These are phyloP conservation scores for Aurelia aurita complex sp. Pacific DNA, from an alignment of 30 jellyfish, hydroid and myxozoan genomes.

Conservation along the genomic window DNA sequence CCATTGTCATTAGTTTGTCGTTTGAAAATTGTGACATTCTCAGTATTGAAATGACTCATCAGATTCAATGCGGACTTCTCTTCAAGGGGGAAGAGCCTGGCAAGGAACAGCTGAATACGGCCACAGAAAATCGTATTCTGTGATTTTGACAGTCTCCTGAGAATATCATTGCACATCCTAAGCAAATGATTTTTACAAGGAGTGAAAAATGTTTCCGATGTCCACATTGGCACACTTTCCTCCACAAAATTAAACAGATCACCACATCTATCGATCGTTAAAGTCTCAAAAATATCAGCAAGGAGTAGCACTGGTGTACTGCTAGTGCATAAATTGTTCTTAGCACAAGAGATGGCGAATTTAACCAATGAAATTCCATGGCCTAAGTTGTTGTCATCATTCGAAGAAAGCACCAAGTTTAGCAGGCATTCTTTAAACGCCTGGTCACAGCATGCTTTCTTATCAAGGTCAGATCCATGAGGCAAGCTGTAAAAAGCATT, in stretches of 20 bases:
- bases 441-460: conserved; percentile 81
- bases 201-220: conserved; percentile 71
- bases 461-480: conserved; percentile 81
- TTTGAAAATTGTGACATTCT: conserved; percentile 82
- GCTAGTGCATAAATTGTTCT: conserved; percentile 67
- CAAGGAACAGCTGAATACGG: conserved; percentile 90
- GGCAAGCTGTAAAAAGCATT: conserved; percentile 35
- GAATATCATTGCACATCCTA: conserved; percentile 94
- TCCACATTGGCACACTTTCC: conserved; percentile 81
- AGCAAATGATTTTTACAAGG: conserved; percentile 88
- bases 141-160: conserved; percentile 88
- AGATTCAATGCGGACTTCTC: conserved; percentile 97
- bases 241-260: conserved; percentile 85
- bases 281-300: conserved; percentile 76
- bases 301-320: conserved; percentile 81
- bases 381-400: conserved; percentile 5
- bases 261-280: conserved; percentile 77
- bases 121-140: conserved; percentile 93
- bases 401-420: conserved; percentile 5
- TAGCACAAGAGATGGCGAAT: conserved; percentile 75
- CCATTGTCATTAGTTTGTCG: conserved; percentile 51
- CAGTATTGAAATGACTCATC: conserved; percentile 88
- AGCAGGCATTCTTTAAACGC: conserved; percentile 83
- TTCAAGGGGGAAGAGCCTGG: conserved; percentile 92
- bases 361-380: conserved; percentile 42